Evolutionary conservation across 1,140 invertebrate species (phyloP), one percentile per base, ranked within the genome.

Genomic region (Agrilus planipennis): DNA sequence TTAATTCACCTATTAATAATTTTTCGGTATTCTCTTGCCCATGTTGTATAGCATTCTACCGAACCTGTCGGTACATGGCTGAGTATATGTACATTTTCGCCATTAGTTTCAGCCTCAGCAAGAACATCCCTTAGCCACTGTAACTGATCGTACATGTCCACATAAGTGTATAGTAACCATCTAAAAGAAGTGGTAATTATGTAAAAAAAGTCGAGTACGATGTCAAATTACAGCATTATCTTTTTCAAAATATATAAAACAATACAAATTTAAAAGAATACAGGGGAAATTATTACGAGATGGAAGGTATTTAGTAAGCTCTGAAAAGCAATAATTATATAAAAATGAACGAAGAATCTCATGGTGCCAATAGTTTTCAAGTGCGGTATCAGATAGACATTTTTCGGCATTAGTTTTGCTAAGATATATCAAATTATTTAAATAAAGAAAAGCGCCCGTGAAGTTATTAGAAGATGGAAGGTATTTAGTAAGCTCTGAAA

Each of bases 51-150:
- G 49, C 82, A 80, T 41, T 78, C 73, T 4, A 64, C 52, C 11
- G 71, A 68, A 6, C 81, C 84, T 1, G 83, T 73, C 0, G 85
- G 85, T 35, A 93, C 77, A 50, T 94, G 90, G 1, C 76, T 75
- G 15, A 93, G 57, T 23, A 94, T 81, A 51, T 91, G 84, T 4
- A 90, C 88, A 47, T 73, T 74, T 54, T 89, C 83, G 2, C 65
- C 62, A 6, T 67, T 69, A 21, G 65, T 52, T 60, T 91, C 88
- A 5, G 87, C 81, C 47, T 74, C 55, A 23, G 75, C 60, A 10
- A 92, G 60, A 2, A 75, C 77, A 12, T 75, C 52, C 1, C 77
- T 69, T 10, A 91, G 55, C 88, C 88, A 92, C 34, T 76, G 63
- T 28, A 91, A 64, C 53, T 90, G 82, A n/a, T 62, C 71, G 46